phyloP scores from a whole-genome alignment of 1,140 invertebrate species.

The Pseudoatta argentina region DNA sequence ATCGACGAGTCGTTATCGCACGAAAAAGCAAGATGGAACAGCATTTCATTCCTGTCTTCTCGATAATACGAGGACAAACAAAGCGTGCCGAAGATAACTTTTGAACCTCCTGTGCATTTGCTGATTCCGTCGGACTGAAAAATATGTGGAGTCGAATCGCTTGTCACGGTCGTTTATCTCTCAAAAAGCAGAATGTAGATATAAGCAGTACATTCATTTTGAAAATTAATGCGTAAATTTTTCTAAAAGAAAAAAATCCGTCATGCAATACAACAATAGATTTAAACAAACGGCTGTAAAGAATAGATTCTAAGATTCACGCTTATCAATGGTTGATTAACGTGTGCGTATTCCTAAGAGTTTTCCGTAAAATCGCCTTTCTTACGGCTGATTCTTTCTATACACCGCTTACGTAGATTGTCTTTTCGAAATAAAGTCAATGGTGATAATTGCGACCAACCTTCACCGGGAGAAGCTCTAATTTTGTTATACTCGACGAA shows the following conservation, averaged over 20 bases:
- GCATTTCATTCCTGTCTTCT: slow-evolving; percentile 36
- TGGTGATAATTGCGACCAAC: slow-evolving; percentile 49
- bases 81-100: slow-evolving; percentile 71
- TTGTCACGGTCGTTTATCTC: slow-evolving; percentile 21
- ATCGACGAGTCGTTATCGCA: slow-evolving; percentile 41
- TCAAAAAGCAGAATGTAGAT: background rate
- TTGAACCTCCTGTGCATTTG: slow-evolving; percentile 59
- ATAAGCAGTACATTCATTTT: background rate
- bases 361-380: slow-evolving; percentile 23
- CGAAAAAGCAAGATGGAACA: slow-evolving; percentile 48
- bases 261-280: background rate
- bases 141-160: slow-evolving; percentile 42
- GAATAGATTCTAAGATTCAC: background rate
- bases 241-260: background rate
- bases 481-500: background rate
- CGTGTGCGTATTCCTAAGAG: background rate
- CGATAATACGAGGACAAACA: slow-evolving; percentile 71
- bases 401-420: background rate
- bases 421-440: slow-evolving; percentile 39
- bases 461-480: slow-evolving; percentile 34
- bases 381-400: slow-evolving; percentile 24
- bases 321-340: slow-evolving; percentile 15
- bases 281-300: background rate
- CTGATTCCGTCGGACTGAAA: slow-evolving; percentile 22
- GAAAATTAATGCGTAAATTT: slow-evolving; percentile 1